phyloP scores from a whole-genome alignment of 2,888 invertebrate genomes.

The Gryllus longicercus region DNA sequence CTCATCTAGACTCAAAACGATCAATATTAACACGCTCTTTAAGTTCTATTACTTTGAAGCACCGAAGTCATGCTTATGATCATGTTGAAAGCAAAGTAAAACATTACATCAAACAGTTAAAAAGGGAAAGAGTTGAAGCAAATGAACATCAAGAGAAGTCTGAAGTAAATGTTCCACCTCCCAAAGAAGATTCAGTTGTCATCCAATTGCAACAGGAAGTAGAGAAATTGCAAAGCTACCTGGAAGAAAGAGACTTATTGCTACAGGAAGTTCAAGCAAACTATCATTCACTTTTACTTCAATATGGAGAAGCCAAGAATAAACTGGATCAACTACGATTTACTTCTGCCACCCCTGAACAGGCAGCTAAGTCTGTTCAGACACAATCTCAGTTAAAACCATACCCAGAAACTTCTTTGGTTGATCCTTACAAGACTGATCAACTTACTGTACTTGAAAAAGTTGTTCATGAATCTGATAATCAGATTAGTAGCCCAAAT shows the following conservation, averaged over 20 bases:
- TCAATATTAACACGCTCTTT: no score
- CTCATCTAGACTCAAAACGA: no score
- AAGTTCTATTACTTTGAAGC: not conserved
- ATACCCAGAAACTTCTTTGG: no score
- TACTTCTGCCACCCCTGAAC: not conserved
- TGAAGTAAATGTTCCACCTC: not conserved
- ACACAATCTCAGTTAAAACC: no score
- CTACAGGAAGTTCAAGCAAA: not conserved
- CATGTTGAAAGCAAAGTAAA: slow-evolving; percentile 9
- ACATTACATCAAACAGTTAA: not conserved
- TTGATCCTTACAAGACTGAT: no score
- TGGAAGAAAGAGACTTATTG: not conserved
- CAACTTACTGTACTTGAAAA: no score
- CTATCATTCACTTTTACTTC: not conserved
- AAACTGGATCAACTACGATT: not conserved
- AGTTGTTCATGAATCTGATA: no score
- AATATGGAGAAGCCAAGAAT: not conserved
- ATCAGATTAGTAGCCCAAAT: no score
- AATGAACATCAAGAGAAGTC: not conserved
- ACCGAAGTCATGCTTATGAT: not conserved
- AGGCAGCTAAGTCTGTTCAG: no score
- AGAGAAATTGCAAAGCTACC: not conserved
- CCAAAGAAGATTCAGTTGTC: not conserved
- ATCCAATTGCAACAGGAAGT: not conserved
- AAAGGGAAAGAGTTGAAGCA: not conserved